Evolutionary conservation across 2,797 vertebrate species (phyloP).

Genomic region (Antrozous pallidus): DNA sequence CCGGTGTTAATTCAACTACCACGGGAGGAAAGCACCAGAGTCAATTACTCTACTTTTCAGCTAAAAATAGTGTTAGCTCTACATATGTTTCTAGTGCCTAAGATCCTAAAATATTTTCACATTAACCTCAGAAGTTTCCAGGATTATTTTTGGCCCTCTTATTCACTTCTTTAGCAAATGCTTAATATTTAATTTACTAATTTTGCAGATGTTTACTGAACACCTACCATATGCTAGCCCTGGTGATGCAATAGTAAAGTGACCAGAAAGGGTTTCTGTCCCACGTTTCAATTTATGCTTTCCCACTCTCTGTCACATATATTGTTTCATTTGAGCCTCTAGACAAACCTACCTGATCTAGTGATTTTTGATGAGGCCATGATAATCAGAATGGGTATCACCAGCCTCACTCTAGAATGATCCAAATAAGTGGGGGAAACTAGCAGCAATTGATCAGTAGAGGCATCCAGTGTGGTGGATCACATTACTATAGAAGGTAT

Average conservation of each 20-base stretch:
- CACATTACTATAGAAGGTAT: background rate
- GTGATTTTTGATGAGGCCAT: background rate
- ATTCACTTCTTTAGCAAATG: constrained; percentile 55
- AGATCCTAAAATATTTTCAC: constrained; percentile 54
- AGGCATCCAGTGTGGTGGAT: background rate
- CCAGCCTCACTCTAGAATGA: background rate
- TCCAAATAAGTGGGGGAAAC: background rate
- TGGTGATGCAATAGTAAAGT: background rate
- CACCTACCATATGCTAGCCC: background rate
- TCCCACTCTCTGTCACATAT: background rate
- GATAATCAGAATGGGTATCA: background rate
- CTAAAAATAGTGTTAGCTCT: constrained; percentile 45
- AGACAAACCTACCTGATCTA: background rate
- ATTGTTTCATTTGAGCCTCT: background rate
- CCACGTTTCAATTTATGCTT: background rate
- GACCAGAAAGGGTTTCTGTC: background rate
- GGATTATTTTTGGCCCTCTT: constrained; percentile 35
- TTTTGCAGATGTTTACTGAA: constrained; percentile 7
- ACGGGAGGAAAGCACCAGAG: background rate
- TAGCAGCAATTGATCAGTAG: background rate
- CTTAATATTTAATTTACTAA: constrained; percentile 45
- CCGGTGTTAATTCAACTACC: background rate
- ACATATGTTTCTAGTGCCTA: constrained; percentile 20
- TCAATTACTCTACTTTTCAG: constrained; percentile 32
- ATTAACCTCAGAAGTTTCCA: constrained; percentile 56